Base-by-base conservation (phyloP, 2,888 invertebrate genomes). In the Microdon myrmicae region DNA sequence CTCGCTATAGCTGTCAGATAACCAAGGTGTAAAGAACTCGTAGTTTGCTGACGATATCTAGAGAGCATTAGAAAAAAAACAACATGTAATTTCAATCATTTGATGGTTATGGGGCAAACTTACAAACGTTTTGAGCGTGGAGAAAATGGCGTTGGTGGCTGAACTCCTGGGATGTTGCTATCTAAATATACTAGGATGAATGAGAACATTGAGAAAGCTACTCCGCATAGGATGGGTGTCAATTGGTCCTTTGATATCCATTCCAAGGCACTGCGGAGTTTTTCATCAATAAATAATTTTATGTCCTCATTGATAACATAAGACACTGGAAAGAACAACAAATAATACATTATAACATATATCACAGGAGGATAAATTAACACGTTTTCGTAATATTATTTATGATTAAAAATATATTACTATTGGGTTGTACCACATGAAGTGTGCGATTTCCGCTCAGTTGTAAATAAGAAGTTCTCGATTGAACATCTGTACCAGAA, bases 111-210 rank as follows among this genome's bases (percentile, higher is more conserved):
- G 28, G 8, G 6, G 32, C n/a, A 4, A 14, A 67, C 72, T 74
- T 71, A 78, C 79, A 83, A 79, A 13, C 67, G 79, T 70, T 81
- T 81, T 67, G 81, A 82, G 14, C 75, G 75, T 8, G 83, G 81
- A 41, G 83, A 83, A 61, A 86, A 81, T 12, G 86, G 85, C 31
- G 83, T 81, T 3, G 85, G 85, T 14, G 86, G 86, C 72, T 81
- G 79, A 3, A 84, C 73, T 9, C 86, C 86, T 1, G 86, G 86
- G 34, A 83, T 78, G 68, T 80, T 80, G 54, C 86, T 86, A 73
- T 86, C 86, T 69, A 85, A 79, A 74, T 85, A 87, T 13, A 86
- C 82, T 70, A 86, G 82, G 49, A 81, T 77, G 81, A 84, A 85
- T 4, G 83, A 83, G 68, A 85, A 82, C 68, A 81, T 76, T n/a